Percentiles rank a stretch among this genome's conserved stretches.
Evolutionary conservation across 2,888 invertebrate genomes (phyloP).

Genomic region (Agapetus fuscipes): DNA sequence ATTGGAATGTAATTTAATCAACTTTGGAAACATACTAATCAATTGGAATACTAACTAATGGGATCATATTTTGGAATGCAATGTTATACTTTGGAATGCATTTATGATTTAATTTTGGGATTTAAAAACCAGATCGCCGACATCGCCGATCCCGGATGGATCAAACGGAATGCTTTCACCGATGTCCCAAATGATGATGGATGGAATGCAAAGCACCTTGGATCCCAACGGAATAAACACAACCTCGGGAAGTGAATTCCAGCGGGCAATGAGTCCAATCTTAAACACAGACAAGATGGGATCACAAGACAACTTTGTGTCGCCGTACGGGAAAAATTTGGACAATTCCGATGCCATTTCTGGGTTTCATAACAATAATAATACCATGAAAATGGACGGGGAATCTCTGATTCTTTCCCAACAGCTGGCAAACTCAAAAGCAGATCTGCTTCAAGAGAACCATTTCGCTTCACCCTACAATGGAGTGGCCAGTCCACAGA

Average conservation of each 20-base stretch:
- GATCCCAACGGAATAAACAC: conserved; percentile 31
- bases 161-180: conserved; percentile 40
- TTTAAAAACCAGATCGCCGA: conserved; percentile 35
- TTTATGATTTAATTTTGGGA: too few species aligned
- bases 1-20: too few species aligned
- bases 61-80: too few species aligned
- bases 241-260: conserved; percentile 34
- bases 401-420: conserved; percentile 40
- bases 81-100: too few species aligned
- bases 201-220: conserved; percentile 28
- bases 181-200: conserved; percentile 25
- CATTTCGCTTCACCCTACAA: conserved; percentile 32
- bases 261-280: conserved; percentile 35
- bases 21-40: too few species aligned
- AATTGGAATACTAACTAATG: too few species aligned
- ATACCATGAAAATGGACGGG: conserved; percentile 41
- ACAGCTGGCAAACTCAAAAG: conserved; percentile 36
- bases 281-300: conserved; percentile 23
- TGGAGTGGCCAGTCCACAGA: conserved; percentile 18
- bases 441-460: conserved; percentile 35
- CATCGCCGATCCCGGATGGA: conserved; percentile 32
- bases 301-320: conserved; percentile 52
- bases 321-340: conserved; percentile 24
- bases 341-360: conserved; percentile 24
- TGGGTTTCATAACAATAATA: conserved; percentile 36